Base-by-base conservation (phyloP, 2,797 vertebrate species). In the Sebastes hubbsi region DNA sequence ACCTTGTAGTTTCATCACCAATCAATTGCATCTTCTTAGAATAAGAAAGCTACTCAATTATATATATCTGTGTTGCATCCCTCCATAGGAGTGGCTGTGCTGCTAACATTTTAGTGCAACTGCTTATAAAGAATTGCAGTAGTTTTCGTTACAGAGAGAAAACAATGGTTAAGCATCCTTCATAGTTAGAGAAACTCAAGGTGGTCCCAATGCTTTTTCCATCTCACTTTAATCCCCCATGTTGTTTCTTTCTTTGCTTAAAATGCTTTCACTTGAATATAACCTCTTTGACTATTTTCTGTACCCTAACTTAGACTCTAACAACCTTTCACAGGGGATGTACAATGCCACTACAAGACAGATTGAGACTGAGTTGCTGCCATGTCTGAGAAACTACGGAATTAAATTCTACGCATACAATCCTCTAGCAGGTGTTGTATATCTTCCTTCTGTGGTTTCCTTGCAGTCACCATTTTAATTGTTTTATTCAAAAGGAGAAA, bases 381-480 rank as follows among this genome's bases (percentile, higher is more conserved):
- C 97, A 2, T 99, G 98, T 90, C 94, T 99, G 67, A 93, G 96
- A 70, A 36, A 96, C 88, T 97, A 92, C 0, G 96, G 97, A 8
- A 93, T 99, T 72, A 95, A 92, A n/a, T 99, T 99, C 95, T 98
- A 98, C 0, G 97, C 98, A 6, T 99, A 97, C 94, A 99, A 99
- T 78, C 97, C 98, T 0, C 92, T 99, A 52, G 98, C 98, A 93
- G 98, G 98, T 99, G 95, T 14, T 60, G 38, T n/a, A 8, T 11
- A 8, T 20, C 3, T 67, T 42, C 25, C 5, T 6, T 30, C 10
- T 63, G 3, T 36, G n/a, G 5, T 25, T 24, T 24, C 25, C 25
- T 27, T 65, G 7, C 3, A 60, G 24, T 62, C 8, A 1, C 0
- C 18, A 13, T 65, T 55, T 16, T 0, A 49, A 24, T 20, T 5